phyloP scores from a whole-genome alignment of 2,113 vertebrate species.

The Plecturocebus donacophilus region DNA sequence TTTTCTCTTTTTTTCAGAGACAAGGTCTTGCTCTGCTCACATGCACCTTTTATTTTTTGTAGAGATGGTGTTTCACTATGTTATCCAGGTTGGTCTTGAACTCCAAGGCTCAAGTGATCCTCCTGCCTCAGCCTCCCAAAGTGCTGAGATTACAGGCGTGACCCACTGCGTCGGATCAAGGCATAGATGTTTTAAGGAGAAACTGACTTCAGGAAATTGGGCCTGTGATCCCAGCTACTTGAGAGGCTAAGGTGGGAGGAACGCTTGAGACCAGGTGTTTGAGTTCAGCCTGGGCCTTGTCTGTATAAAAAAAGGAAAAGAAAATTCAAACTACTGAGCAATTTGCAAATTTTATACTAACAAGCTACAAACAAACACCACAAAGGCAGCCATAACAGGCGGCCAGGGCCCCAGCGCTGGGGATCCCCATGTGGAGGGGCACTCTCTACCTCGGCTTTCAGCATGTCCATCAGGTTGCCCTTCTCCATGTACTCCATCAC shows the following conservation, averaged over 20 bases:
- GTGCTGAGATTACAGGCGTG: neutral
- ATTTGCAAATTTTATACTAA: neutral
- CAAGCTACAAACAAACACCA: neutral
- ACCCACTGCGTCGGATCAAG: neutral
- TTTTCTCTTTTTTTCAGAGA: neutral
- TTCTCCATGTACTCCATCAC: constrained; percentile 95
- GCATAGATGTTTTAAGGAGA: neutral
- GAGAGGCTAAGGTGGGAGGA: neutral
- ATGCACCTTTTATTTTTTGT: neutral
- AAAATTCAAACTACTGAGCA: neutral
- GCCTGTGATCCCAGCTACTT: neutral
- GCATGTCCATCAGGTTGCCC: constrained; percentile 93
- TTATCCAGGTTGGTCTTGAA: neutral
- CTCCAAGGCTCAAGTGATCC: neutral
- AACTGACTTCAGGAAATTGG: neutral
- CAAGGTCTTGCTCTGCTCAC: neutral
- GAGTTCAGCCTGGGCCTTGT: neutral
- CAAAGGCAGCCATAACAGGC: rapidly evolving
- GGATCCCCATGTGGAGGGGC: rapidly evolving
- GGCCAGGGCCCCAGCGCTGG: rapidly evolving
- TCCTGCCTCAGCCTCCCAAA: neutral
- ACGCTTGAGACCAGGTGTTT: neutral
- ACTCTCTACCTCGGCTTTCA: constrained; percentile 83
- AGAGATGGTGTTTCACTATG: neutral
- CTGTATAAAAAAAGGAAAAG: neutral